These are phyloP conservation scores for Parnassius orleans DNA, from an alignment of 2,888 invertebrate genomes.

Conservation along the genomic window DNA sequence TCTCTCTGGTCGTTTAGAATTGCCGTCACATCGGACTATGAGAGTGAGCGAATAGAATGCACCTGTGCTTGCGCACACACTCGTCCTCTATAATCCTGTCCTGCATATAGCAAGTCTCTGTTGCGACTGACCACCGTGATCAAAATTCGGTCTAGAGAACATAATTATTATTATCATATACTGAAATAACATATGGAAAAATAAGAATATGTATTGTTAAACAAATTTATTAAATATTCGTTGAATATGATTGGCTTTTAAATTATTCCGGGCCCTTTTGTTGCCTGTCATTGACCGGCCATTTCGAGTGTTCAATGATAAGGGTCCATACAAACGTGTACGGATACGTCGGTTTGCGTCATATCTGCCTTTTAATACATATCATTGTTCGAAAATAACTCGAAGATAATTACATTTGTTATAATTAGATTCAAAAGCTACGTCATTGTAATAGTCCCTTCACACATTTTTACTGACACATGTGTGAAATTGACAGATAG, in stretches of 20 bases:
- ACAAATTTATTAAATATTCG: not conserved
- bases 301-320: conserved; percentile 17
- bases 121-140: too few species aligned
- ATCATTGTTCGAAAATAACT: conserved; percentile 14
- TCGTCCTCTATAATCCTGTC: too few species aligned
- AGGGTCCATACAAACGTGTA: conserved; percentile 10
- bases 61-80: too few species aligned
- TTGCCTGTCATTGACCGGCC: conserved; percentile 17
- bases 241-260: not conserved
- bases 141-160: too few species aligned
- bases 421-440: conserved; percentile 5
- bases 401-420: conserved; percentile 2
- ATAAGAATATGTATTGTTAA: not conserved
- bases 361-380: conserved; percentile 13
- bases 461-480: not conserved
- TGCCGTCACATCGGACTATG: too few species aligned
- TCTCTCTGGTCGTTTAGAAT: too few species aligned
- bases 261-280: not conserved
- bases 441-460: conserved; percentile 3
- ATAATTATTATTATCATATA: too few species aligned
- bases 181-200: too few species aligned
- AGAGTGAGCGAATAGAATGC: too few species aligned
- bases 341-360: conserved; percentile 12
- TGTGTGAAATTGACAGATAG: too few species aligned
- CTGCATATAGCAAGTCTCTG: too few species aligned